A percentile compares a stretch with the other conserved stretches of the same genome.
These are phyloP conservation scores for Griposia aprilina DNA, from an alignment of 2,888 invertebrate species.

Conservation along the genomic window DNA sequence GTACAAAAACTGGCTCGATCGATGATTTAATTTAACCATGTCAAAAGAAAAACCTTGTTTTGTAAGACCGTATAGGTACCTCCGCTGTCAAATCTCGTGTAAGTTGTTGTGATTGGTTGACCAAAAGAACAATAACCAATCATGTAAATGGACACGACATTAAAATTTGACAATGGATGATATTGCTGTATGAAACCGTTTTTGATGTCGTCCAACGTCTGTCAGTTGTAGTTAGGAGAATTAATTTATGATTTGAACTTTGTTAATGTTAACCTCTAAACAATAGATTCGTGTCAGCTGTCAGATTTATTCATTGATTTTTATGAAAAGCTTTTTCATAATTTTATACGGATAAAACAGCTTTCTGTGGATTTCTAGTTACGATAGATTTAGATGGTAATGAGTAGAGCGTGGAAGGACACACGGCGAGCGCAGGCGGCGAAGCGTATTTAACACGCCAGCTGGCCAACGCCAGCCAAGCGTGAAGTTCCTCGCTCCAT, in stretches of 20 bases:
- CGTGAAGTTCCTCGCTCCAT: conserved; percentile 80
- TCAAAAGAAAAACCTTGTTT: background rate
- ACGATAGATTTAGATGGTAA: conserved; percentile 60
- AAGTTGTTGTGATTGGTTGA: background rate
- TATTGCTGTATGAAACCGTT: background rate
- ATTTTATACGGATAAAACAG: conserved; percentile 13
- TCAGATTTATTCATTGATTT: background rate
- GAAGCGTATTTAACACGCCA: conserved; percentile 80
- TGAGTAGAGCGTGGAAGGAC: conserved; percentile 64
- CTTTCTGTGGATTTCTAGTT: conserved; percentile 29
- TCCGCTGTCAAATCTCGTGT: background rate
- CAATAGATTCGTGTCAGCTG: background rate
- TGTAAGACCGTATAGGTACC: background rate
- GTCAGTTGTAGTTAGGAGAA: no score
- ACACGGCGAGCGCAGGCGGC: conserved; percentile 72
- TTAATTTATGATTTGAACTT: background rate
- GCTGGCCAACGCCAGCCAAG: conserved; percentile 74
- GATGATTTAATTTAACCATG: background rate
- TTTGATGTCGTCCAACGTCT: background rate
- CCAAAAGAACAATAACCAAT: conserved; percentile 14
- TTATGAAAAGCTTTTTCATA: background rate
- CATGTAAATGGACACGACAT: background rate
- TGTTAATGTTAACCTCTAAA: background rate
- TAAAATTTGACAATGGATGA: background rate
- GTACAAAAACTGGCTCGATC: background rate